Conservation (phyloP, 2,113 vertebrate genomes). For the Trematocara macrostoma region DNA sequence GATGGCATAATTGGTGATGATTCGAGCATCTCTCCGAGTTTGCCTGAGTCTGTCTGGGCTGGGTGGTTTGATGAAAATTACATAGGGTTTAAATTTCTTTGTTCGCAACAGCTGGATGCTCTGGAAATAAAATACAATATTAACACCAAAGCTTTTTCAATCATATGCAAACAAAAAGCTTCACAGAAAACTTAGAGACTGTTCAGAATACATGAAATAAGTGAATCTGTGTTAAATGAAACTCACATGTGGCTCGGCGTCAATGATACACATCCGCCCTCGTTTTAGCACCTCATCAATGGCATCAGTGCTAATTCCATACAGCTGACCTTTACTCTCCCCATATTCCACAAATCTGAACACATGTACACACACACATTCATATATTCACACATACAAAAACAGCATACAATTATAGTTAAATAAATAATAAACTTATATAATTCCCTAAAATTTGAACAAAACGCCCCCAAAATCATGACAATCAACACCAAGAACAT, state of each 20-base stretch:
- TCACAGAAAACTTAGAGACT: background rate
- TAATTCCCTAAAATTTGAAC: background rate
- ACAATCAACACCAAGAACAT: background rate
- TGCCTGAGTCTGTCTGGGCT: slow-evolving; percentile 75
- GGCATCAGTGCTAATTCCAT: slow-evolving; percentile 85
- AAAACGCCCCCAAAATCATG: background rate
- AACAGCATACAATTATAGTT: too few species aligned
- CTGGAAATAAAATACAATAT: slow-evolving; percentile 53
- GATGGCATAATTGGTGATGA: slow-evolving; percentile 77
- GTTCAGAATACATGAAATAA: background rate
- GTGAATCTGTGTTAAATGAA: background rate
- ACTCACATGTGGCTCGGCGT: slow-evolving; percentile 84
- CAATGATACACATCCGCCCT: slow-evolving; percentile 84
- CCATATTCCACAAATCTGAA: slow-evolving; percentile 88
- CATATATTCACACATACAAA: background rate
- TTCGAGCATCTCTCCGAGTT: slow-evolving; percentile 77
- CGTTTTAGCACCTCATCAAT: slow-evolving; percentile 76
- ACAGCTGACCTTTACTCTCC: slow-evolving; percentile 80
- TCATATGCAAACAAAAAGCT: background rate
- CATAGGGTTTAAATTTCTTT: slow-evolving; percentile 81
- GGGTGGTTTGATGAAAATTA: slow-evolving; percentile 87
- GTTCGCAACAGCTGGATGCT: slow-evolving; percentile 78
- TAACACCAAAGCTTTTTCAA: background rate
- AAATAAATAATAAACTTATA: background rate
- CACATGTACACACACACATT: background rate